Base-by-base conservation (phyloP, 2,113 vertebrate species). In the Labrus mixtus region DNA sequence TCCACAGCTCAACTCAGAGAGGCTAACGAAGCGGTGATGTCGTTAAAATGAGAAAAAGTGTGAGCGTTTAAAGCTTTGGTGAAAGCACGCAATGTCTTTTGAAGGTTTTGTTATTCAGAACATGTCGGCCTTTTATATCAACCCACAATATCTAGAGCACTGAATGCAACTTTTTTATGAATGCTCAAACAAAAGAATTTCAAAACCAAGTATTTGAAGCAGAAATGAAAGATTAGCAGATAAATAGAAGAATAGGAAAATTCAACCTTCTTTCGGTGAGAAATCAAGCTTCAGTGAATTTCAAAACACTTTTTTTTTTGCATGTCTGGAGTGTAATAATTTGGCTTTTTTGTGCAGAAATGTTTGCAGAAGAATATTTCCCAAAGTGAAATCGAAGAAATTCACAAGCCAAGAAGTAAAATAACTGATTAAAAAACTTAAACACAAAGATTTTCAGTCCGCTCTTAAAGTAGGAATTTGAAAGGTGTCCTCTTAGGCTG, bases 41-140 rank as follows among this genome's bases (percentile, higher is more conserved):
- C 73, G 63, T 70, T 37, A 70, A 54, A 33, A 69, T 68, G 66
- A 70, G 53, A 69, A 43, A 39, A 73, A 29, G 62, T 69, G 79
- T 55, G 67, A 79, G 69, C 74, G 57, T 80, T 67, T 67, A 22
- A 56, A 9, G 53, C 58, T 25, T 37, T 37, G 15, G 45, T 56
- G 43, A 46, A 73, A 13, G 19, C 37, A 43, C 23, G 60, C 37
- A 6, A 45, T 0, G 3, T 23, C 20, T 60, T 68, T 19, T 13
- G 13, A 39, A 39, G 25, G 53, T 37, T 68, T 51, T 13, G 36
- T 23, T 67, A 16, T 59, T 19, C 33, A 23, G n/a, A 39, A 39
- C 45, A 10, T 17, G 19, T 58, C 7, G 4, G 22, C 11, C 25
- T 65, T 20, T n/a, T n/a, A n/a, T 4, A 56, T 36, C 60, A 62